Base-by-base conservation (phyloP, 2,797 vertebrate genomes). In the Parauchenoglanis ngamensis region DNA sequence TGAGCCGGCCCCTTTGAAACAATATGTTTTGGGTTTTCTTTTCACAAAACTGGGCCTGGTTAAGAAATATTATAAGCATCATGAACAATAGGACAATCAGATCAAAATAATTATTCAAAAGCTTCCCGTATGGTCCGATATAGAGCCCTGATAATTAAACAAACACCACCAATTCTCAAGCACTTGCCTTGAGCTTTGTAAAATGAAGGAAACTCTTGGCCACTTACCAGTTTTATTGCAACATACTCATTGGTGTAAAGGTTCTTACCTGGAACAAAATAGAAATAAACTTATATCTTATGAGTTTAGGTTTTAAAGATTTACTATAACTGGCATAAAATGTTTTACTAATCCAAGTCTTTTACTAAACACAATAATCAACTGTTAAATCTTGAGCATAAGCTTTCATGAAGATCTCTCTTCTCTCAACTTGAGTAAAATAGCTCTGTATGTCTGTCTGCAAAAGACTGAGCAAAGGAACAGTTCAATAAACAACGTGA, bases 231-330 rank as follows among this genome's bases (percentile, higher is more conserved):
- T 98, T 99, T 99, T 94, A 99, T 99, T 91, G 98, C 98, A 96
- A 99, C 98, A 94, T 99, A 99, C 95, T 99, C 98, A 90, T 99
- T 99, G 93, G 98, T 99, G 95, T 99, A 99, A 92, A 99, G 97
- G 95, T 99, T 99, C 96, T 99, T 99, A 93, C 98, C 98, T 99
- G 88, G 23, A 88, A 86, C 5, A 83, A 31, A 77, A 87, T 21
- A 86, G 57, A 87, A 35, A 78, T 80, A 65, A 35, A 57, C 23
- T 17, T 73, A 70, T 21, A 56, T 54, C 49, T 57, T 10, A 7
- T 25, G 44, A 25, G 40, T 25, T 46, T 73, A 46, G 46, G 49
- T 10, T 56, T 52, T 76, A 52, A 76, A 49, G 1, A 1, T 15
- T 21, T 54, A 56, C n/a, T 31, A 77, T 19, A 79, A 23, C 77